Percentiles rank a stretch among this genome's conserved stretches.
Conservation (phyloP, 2,113 vertebrate species). For the Dendrocopos noguchii region DNA sequence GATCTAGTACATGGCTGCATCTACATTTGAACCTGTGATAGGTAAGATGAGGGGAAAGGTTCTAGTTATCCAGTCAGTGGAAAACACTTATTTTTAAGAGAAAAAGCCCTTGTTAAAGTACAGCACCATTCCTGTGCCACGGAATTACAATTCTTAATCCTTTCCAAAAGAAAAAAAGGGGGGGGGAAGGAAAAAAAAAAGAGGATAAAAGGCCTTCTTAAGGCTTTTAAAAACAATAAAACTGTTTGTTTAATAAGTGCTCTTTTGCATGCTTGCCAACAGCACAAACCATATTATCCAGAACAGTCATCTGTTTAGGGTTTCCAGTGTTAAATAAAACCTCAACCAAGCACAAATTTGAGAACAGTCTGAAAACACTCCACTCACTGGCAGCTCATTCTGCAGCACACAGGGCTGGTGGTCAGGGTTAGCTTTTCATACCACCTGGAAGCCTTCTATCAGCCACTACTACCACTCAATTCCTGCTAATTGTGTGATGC, state of each 20-base stretch:
- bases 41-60: not conserved
- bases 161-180: conserved; percentile 39
- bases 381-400: not conserved
- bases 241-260: conserved; percentile 67
- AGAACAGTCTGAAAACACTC: conserved; percentile 34
- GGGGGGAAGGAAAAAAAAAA: conserved; percentile 11
- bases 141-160: conserved; percentile 6
- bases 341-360: conserved; percentile 37
- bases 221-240: conserved; percentile 65
- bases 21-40: not conserved
- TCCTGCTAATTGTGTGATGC: not conserved
- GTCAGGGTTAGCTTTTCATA: not conserved
- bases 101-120: not conserved
- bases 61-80: not conserved
- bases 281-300: conserved; percentile 38
- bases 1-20: not conserved
- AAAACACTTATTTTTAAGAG: conserved; percentile 15
- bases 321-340: conserved; percentile 54
- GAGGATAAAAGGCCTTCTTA: not conserved
- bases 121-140: not conserved
- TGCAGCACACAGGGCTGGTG: not conserved
- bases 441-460: not conserved
- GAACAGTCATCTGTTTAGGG: conserved; percentile 49
- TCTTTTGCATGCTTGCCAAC: conserved; percentile 54
- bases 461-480: not conserved